Conservation (phyloP, 2,113 vertebrate species). For the Cynoglossus semilaevis region DNA sequence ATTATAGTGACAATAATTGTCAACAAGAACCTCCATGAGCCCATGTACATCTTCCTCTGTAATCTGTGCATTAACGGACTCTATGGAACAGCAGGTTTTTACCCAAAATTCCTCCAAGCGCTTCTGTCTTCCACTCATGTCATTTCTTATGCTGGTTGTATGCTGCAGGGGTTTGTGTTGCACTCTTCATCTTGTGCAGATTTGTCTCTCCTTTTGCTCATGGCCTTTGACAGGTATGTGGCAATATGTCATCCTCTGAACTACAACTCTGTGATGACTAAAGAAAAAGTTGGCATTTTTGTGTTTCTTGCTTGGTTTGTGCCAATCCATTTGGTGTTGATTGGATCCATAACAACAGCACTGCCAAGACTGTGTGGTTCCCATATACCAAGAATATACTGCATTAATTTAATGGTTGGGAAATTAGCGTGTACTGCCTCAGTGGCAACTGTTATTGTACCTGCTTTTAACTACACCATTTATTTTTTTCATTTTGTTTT, state of each 20-base stretch:
- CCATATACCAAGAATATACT: conserved; percentile 44
- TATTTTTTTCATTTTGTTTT: conserved; percentile 13
- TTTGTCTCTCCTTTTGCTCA: conserved; percentile 38
- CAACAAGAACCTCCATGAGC: conserved; percentile 48
- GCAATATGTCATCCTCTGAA: conserved; percentile 45
- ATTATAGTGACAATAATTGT: conserved; percentile 28
- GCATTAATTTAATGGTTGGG: conserved; percentile 16
- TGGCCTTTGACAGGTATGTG: conserved; percentile 57
- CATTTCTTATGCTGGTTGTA: too few relatives aligned
- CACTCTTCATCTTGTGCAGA: conserved; percentile 38
- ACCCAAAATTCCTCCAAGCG: too few relatives aligned
- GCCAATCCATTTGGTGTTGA: not conserved
- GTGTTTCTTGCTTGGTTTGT: conserved; percentile 40
- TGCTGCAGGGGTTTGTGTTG: conserved; percentile 45
- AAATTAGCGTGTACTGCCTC: conserved; percentile 29
- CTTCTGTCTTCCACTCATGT: too few relatives aligned
- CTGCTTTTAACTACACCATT: conserved; percentile 41
- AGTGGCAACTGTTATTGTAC: too few relatives aligned
- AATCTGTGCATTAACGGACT: too few relatives aligned
- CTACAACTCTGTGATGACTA: conserved; percentile 40
- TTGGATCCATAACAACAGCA: not conserved
- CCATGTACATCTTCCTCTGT: too few relatives aligned
- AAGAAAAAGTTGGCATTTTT: conserved; percentile 20
- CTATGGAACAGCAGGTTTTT: too few relatives aligned
- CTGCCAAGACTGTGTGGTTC: conserved; percentile 22